These are phyloP conservation scores for Martes martes DNA, from an alignment of 2,113 vertebrate genomes.

Conservation along the genomic window DNA sequence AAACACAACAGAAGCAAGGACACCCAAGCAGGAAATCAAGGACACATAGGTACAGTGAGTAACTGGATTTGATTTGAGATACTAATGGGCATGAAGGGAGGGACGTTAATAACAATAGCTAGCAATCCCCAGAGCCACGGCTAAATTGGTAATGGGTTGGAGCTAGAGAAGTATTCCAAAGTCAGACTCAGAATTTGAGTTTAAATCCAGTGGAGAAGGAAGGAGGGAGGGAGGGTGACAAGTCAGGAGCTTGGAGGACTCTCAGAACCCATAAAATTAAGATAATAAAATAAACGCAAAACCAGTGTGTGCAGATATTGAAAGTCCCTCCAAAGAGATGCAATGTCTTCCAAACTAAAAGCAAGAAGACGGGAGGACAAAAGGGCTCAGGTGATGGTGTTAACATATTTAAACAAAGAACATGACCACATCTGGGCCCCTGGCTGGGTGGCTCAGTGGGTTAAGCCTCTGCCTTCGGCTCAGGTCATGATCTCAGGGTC, in stretches of 20 bases:
- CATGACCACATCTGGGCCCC: not conserved
- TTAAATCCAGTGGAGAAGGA: not conserved
- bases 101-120: not conserved
- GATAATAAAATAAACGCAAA: slow-evolving; percentile 1
- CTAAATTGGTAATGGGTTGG: not conserved
- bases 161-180: slow-evolving; percentile 19
- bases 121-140: not conserved
- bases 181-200: slow-evolving; percentile 2
- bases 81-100: not conserved
- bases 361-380: not conserved
- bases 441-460: not conserved
- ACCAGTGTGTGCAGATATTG: not conserved
- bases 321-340: not conserved
- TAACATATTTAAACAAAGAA: slow-evolving; percentile 32
- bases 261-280: slow-evolving; percentile 7
- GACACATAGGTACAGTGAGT: not conserved
- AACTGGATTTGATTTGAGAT: not conserved
- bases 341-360: slow-evolving; percentile 30
- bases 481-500: too few relatives aligned
- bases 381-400: not conserved
- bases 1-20: slow-evolving; percentile 37
- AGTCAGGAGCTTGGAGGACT: not conserved
- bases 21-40: not conserved
- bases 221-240: not conserved
- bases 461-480: too few relatives aligned